Evolutionary conservation across 2,888 invertebrate genomes (phyloP).

Genomic region (Ectropis crepuscularia): DNA sequence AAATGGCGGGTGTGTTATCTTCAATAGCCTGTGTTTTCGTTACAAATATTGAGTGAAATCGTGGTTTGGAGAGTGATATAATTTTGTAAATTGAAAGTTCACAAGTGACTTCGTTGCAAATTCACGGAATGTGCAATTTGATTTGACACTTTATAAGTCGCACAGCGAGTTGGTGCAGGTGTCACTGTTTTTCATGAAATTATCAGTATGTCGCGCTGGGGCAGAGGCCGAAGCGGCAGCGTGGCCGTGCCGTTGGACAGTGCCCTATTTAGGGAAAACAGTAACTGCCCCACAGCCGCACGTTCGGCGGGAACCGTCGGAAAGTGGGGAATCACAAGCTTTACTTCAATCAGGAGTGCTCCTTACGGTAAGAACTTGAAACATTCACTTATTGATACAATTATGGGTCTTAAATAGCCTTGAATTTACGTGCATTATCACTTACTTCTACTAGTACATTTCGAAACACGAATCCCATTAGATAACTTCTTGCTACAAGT

Average conservation of each 20-base stretch:
- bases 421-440: conserved; percentile 38
- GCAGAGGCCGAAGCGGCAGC: conserved; percentile 85
- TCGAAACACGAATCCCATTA: conserved; percentile 43
- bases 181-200: conserved; percentile 82
- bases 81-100: conserved; percentile 43
- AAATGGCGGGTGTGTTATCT: conserved; percentile 85
- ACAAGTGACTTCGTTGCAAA: conserved; percentile 46
- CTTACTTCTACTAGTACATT: conserved; percentile 31
- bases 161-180: conserved; percentile 68
- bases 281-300: conserved; percentile 94
- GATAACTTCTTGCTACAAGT: conserved; percentile 37
- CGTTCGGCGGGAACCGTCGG: conserved; percentile 96
- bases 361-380: conserved; percentile 88
- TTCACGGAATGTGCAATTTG: conserved; percentile 63
- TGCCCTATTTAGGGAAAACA: conserved; percentile 89
- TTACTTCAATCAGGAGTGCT: conserved; percentile 93
- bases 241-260: conserved; percentile 87
- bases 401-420: conserved; percentile 47
- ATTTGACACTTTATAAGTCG: conserved; percentile 71
- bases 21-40: conserved; percentile 80
- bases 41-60: conserved; percentile 67
- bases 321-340: conserved; percentile 97
- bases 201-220: conserved; percentile 87
- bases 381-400: conserved; percentile 43
- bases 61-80: conserved; percentile 55